Evolutionary conservation across 2,797 vertebrate species (phyloP), one percentile per base, ranked within the genome.

Genomic region (Argyrosomus regius): DNA sequence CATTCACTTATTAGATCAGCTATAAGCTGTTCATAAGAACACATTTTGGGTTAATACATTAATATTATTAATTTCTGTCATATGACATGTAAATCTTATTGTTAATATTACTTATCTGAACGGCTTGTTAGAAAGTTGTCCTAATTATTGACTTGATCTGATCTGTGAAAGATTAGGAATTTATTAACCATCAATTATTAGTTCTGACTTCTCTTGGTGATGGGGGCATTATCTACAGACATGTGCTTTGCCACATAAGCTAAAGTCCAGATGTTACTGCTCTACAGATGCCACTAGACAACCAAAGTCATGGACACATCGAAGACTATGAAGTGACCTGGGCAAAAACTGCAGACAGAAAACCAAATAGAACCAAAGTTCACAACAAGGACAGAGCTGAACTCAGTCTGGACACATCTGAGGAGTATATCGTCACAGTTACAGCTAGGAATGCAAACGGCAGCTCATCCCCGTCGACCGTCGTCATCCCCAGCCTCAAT

Each of bases 271-370:
- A n/a, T 71, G 17, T 54, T 73, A 3, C 12, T 16, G 75, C 16
- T 62, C 20, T 81, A 24, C 67, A 95, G 94, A 22, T 3, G 3
- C 90, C 62, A 6, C 76, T 50, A 35, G 7, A 35, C 28, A 65
- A 83, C n/a, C 90, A 95, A 75, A 95, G 90, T 41, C 89, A 95
- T 39, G 94, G 93, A n/a, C 0, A 20, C 10, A 87, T 96, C 50
- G n/a, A 2, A 5, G 58, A 80, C 22, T 95, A 94, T 68, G 49
- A 83, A 28, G 88, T 96, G 60, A 86, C 70, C 39, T 92, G 91
- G 82, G 35, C 7, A 48, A 79, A 24, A 17, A 35, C 52, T 6
- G 16, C 13, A 14, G 52, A 58, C 2, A 7, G 0, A 20, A 50
- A 1, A 1, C 4, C 14, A 17, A 28, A 49, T 2, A 48, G 1